These are phyloP conservation scores for Caretta caretta DNA, from an alignment of 2,113 vertebrate genomes.

Conservation along the genomic window DNA sequence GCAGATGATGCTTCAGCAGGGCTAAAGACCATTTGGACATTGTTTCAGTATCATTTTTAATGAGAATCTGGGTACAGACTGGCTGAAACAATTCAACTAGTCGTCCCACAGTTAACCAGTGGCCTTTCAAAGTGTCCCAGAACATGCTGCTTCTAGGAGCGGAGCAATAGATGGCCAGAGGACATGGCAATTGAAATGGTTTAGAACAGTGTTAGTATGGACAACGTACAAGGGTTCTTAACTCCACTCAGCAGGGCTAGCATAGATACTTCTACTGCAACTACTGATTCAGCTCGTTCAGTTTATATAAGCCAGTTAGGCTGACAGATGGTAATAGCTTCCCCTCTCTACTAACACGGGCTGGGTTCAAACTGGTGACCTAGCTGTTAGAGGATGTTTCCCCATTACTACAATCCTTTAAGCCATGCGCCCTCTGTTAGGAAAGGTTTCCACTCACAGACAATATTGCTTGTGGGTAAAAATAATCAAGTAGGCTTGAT, in stretches of 20 bases:
- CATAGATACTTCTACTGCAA: fast-evolving
- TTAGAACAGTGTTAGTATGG: too few relatives aligned
- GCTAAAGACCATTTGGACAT: not conserved
- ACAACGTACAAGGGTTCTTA: not conserved
- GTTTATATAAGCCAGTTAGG: fast-evolving
- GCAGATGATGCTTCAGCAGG: not conserved
- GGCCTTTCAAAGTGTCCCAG: not conserved
- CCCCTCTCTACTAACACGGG: fast-evolving
- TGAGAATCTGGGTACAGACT: not conserved
- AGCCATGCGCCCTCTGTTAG: not conserved
- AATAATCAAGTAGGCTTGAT: too few relatives aligned
- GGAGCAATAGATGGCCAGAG: not conserved
- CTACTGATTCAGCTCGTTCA: fast-evolving
- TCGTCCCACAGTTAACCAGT: not conserved
- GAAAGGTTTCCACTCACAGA: too few relatives aligned
- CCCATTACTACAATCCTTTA: not conserved
- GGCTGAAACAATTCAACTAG: not conserved
- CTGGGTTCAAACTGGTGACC: fast-evolving
- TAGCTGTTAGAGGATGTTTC: not conserved
- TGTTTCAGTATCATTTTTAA: not conserved
- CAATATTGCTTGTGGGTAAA: too few relatives aligned
- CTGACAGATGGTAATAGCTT: not conserved
- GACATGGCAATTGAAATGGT: not conserved
- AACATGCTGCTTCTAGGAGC: not conserved
- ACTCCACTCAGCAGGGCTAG: fast-evolving